These are phyloP conservation scores for Pinna nobilis DNA, from an alignment of 1,140 invertebrate genomes.

Conservation along the genomic window DNA sequence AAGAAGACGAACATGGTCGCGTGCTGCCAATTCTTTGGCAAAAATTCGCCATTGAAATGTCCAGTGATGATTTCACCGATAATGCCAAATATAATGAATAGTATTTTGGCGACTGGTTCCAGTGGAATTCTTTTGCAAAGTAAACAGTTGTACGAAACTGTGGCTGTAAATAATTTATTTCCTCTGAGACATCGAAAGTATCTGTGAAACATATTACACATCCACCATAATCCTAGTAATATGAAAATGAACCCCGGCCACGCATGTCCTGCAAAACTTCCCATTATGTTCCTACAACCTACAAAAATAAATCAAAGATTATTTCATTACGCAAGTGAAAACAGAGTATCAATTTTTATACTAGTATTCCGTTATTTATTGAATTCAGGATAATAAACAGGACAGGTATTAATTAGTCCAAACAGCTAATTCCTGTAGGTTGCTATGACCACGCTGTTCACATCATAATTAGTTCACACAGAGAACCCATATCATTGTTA, in stretches of 20 bases:
- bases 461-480: no score
- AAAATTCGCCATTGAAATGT: slow-evolving; percentile 16
- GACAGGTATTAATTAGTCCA: no score
- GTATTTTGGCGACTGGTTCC: slow-evolving; percentile 45
- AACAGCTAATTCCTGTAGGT: no score
- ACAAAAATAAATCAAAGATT: no score
- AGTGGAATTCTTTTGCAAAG: slow-evolving; percentile 8
- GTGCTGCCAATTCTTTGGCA: slow-evolving; percentile 74
- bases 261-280: slow-evolving; percentile 75
- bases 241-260: slow-evolving; percentile 77
- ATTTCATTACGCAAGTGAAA: no score
- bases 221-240: slow-evolving; percentile 75
- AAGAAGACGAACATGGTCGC: slow-evolving; percentile 78
- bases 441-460: no score
- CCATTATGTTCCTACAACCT: no score
- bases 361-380: no score
- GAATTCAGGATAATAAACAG: no score
- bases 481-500: no score
- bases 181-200: slow-evolving; percentile 59
- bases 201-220: slow-evolving; percentile 68
- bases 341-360: no score
- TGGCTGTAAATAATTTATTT: not conserved
- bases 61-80: slow-evolving; percentile 34
- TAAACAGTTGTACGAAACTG: not conserved
- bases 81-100: slow-evolving; percentile 28